These are phyloP conservation scores for Acanthosepion pharaonis DNA, from an alignment of 2,888 invertebrate species.

Conservation along the genomic window DNA sequence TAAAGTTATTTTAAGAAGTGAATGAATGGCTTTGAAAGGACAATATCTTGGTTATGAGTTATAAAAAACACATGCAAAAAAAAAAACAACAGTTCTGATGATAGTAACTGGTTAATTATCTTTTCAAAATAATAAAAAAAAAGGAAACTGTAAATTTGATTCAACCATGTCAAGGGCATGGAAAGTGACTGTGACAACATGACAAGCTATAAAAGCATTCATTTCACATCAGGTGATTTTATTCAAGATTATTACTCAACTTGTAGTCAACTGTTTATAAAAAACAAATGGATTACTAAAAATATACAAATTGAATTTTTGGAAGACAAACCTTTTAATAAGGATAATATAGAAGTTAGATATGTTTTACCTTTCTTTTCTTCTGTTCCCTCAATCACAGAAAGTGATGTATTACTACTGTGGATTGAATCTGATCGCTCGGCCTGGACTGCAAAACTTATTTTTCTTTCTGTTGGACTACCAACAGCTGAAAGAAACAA, in stretches of 20 bases:
- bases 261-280: neutral
- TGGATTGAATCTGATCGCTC: slow-evolving; percentile 74
- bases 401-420: slow-evolving; percentile 73
- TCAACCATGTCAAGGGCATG: neutral
- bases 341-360: neutral
- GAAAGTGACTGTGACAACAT: neutral
- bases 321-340: neutral
- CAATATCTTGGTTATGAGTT: neutral
- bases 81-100: neutral
- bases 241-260: neutral
- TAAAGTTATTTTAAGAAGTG: neutral
- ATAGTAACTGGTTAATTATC: neutral
- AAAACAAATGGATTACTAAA: neutral
- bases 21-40: neutral
- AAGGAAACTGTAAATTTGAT: neutral
- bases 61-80: neutral
- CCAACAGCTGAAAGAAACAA: slow-evolving; percentile 56
- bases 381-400: slow-evolving; percentile 58
- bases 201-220: neutral
- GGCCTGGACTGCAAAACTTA: slow-evolving; percentile 74
- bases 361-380: slow-evolving; percentile 58
- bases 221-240: neutral
- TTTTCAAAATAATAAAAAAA: neutral
- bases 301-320: neutral
- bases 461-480: slow-evolving; percentile 73